phyloP scores from a whole-genome alignment of 2,888 invertebrate genomes.

The Arenicola marina region DNA sequence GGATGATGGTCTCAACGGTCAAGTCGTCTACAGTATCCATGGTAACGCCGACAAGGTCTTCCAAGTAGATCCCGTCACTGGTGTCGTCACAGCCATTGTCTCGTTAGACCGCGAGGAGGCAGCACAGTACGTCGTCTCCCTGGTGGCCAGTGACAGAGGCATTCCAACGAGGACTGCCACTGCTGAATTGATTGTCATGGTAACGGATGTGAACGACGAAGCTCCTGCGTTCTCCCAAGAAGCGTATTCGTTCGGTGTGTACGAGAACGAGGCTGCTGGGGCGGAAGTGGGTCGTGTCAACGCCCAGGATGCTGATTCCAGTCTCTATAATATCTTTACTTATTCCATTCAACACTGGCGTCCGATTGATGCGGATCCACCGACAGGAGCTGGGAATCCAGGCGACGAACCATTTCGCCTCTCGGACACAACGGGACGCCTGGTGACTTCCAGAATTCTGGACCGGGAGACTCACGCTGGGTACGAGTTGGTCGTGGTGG shows the following conservation, averaged over 20 bases:
- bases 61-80: constrained; percentile 2
- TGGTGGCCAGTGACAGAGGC: constrained; percentile 4
- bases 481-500: constrained; percentile 15
- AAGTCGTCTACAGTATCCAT: constrained; percentile 81
- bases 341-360: constrained; percentile 2
- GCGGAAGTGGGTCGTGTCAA: constrained; percentile 15
- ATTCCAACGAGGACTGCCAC: constrained; percentile 67
- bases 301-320: constrained; percentile 13
- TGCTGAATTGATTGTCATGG: constrained; percentile 8
- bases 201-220: constrained; percentile 22
- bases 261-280: constrained; percentile 16
- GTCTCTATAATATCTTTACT: constrained; percentile 8
- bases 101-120: constrained; percentile 1
- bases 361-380: too few species aligned
- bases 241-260: constrained; percentile 7
- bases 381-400: background rate
- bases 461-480: constrained; percentile 19
- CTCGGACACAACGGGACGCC: constrained; percentile 79
- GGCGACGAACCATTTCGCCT: constrained; percentile 63
- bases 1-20: constrained; percentile 80
- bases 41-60: constrained; percentile 65
- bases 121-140: background rate
- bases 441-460: constrained; percentile 72
- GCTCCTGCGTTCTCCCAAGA: constrained; percentile 15
- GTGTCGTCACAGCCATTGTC: background rate